Conservation (phyloP, 2,888 invertebrate species). For the Ametastegia equiseti region DNA sequence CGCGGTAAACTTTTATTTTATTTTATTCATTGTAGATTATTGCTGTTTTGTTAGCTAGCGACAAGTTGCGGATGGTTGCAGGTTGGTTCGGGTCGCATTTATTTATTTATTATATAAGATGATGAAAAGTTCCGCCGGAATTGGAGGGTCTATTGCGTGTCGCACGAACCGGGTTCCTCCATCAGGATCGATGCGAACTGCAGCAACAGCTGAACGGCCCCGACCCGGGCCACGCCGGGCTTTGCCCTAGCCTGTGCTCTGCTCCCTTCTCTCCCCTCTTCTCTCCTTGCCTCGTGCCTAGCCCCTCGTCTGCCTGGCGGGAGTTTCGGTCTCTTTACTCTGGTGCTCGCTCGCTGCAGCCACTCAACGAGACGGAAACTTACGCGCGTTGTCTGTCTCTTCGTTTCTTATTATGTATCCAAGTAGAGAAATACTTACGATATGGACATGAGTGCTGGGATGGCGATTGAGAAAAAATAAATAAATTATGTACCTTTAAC, state of each 20-base stretch:
- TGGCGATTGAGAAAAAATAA: not conserved
- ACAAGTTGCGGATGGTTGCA: no score
- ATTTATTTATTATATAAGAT: not conserved
- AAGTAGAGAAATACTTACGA: no score
- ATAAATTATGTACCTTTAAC: no score
- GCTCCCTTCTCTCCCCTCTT: no score
- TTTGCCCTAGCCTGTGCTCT: conserved; percentile 32
- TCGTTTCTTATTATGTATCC: not conserved
- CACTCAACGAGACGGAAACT: not conserved
- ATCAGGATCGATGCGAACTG: conserved; percentile 39
- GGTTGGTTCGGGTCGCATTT: no score
- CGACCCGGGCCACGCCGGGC: conserved; percentile 40
- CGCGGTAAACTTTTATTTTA: no score
- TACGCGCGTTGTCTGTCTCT: not conserved
- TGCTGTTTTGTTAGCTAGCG: no score
- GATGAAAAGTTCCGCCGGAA: conserved; percentile 1
- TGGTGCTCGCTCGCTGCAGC: not conserved
- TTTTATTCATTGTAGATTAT: no score
- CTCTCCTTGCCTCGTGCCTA: no score
- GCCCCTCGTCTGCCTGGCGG: conserved; percentile 18
- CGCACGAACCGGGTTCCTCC: conserved; percentile 31
- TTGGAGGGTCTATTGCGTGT: conserved; percentile 19
- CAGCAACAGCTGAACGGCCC: conserved; percentile 40
- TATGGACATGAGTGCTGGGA: not conserved
- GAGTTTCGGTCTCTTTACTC: conserved; percentile 25